Evolutionary conservation across 2,113 vertebrate species (phyloP).

Genomic region (Neotoma lepida): DNA sequence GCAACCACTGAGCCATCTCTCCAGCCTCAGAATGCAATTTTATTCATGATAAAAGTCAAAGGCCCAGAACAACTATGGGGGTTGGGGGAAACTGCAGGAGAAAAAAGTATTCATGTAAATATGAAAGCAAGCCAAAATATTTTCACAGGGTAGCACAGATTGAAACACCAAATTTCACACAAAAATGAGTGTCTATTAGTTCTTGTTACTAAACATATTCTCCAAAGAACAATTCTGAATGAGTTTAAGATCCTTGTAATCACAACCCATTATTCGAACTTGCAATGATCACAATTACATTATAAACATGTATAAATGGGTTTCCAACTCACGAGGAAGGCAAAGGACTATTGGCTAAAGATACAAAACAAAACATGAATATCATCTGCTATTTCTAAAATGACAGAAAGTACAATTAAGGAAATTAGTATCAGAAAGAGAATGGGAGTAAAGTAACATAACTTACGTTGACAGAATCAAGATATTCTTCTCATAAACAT

Average conservation of each 20-base stretch:
- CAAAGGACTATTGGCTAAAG: neutral
- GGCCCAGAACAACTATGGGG: neutral
- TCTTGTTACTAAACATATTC: neutral
- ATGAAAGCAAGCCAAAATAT: constrained; percentile 18
- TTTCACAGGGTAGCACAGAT: neutral
- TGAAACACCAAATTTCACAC: neutral
- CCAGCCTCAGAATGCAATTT: neutral
- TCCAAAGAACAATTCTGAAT: constrained; percentile 8
- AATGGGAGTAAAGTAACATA: neutral
- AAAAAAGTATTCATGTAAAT: neutral
- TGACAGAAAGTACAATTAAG: neutral
- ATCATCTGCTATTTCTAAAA: neutral
- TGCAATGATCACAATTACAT: constrained; percentile 2
- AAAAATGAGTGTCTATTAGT: neutral
- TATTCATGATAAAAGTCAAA: constrained; percentile 48
- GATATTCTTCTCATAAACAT: neutral
- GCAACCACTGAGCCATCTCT: neutral
- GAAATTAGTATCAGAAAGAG: neutral
- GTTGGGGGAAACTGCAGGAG: neutral
- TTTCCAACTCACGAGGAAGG: constrained; percentile 17
- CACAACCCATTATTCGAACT: neutral
- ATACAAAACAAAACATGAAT: constrained; percentile 22
- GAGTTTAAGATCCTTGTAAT: constrained; percentile 36
- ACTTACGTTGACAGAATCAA: neutral
- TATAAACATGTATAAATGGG: neutral